Percentiles rank a stretch among this genome's conserved stretches.
These are phyloP conservation scores for Trissolcus japonicus DNA, from an alignment of 2,888 invertebrate genomes.

Conservation along the genomic window DNA sequence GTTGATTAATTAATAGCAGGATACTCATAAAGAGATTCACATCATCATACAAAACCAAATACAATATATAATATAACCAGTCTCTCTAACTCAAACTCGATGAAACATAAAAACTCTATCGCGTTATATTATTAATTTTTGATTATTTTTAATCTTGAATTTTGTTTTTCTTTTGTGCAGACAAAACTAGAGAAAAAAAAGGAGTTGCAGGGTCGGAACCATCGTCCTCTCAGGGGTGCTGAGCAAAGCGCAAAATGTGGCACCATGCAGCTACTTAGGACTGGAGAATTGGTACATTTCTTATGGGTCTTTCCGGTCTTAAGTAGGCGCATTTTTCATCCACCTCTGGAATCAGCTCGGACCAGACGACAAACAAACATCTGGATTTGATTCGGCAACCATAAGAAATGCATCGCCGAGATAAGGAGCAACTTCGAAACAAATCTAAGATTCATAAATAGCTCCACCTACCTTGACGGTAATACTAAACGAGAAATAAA, in stretches of 20 bases:
- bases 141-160: background rate
- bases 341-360: constrained; percentile 72
- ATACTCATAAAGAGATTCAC: background rate
- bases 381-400: constrained; percentile 64
- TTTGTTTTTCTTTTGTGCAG: constrained; percentile 4
- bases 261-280: constrained; percentile 74
- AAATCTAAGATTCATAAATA: constrained; percentile 64
- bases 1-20: no score
- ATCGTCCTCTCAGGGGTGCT: constrained; percentile 29
- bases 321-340: constrained; percentile 68
- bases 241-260: constrained; percentile 44
- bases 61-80: no score
- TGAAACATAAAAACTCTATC: constrained; percentile 13
- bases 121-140: background rate
- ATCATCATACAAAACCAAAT: constrained; percentile 1
- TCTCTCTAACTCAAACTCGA: background rate
- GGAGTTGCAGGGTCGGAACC: constrained; percentile 11
- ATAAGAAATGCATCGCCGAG: constrained; percentile 75
- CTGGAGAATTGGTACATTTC: constrained; percentile 74
- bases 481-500: constrained; percentile 39
- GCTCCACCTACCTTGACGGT: constrained; percentile 70
- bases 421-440: constrained; percentile 50
- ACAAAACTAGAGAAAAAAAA: constrained; percentile 1
- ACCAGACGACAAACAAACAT: background rate
- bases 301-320: constrained; percentile 72